Evolutionary conservation across 2,113 vertebrate genomes (phyloP).

Genomic region (Canis aureus): DNA sequence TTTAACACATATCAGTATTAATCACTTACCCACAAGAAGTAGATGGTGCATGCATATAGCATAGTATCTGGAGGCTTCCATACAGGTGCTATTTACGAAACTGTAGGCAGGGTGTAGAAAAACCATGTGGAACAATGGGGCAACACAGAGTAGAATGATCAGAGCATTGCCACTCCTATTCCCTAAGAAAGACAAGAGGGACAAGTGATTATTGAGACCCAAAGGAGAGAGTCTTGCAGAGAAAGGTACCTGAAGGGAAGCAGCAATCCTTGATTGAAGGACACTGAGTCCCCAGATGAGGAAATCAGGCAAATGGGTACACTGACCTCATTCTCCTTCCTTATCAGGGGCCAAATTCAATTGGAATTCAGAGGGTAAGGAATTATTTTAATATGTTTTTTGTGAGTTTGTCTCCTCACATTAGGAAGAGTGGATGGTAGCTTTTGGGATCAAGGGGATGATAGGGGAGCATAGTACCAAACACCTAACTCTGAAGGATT

Average conservation of each 20-base stretch:
- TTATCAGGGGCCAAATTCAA: neutral
- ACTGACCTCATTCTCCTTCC: neutral
- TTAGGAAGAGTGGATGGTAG: neutral
- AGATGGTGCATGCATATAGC: neutral
- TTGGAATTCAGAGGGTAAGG: neutral
- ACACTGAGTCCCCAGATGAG: fast-evolving
- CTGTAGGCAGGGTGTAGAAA: neutral
- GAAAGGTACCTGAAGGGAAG: neutral
- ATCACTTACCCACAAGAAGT: neutral
- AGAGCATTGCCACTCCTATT: fast-evolving
- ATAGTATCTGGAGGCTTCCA: neutral
- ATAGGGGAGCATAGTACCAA: neutral
- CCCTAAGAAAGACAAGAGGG: neutral
- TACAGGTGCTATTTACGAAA: neutral
- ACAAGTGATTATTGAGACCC: neutral
- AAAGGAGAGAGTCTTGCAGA: neutral
- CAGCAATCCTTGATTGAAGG: neutral
- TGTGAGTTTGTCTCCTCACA: neutral
- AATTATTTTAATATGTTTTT: neutral
- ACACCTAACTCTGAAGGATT: neutral
- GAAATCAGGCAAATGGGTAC: neutral
- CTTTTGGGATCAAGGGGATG: neutral
- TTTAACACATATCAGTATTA: neutral
- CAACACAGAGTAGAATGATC: neutral
- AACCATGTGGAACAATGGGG: neutral